These are phyloP conservation scores for Siniperca scherzeri DNA, from an alignment of 2,797 vertebrate species.

Conservation along the genomic window DNA sequence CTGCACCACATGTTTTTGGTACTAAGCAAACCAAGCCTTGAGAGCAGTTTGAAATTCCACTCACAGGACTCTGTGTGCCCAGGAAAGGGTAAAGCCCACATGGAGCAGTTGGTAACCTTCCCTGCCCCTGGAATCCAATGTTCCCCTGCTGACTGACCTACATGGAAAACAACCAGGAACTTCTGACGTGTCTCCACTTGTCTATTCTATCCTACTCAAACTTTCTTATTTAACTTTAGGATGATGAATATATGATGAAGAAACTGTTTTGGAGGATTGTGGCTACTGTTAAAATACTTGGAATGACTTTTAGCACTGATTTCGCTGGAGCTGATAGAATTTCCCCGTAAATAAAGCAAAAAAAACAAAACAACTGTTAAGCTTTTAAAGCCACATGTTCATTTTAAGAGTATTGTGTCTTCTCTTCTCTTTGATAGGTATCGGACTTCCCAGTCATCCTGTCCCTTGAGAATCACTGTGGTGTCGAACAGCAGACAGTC, in stretches of 20 bases:
- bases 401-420: background rate
- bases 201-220: constrained; percentile 19
- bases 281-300: background rate
- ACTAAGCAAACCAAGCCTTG: background rate
- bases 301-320: background rate
- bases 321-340: background rate
- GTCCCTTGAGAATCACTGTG: constrained; percentile 96
- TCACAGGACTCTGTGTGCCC: background rate
- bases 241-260: background rate
- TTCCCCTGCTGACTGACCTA: constrained; percentile 27
- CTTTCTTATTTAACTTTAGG: constrained; percentile 8
- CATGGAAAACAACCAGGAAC: constrained; percentile 51
- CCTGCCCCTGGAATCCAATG: constrained; percentile 11
- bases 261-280: constrained; percentile 10
- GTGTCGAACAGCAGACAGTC: constrained; percentile 91
- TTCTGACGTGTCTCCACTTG: constrained; percentile 27
- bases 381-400: background rate
- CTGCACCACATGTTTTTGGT: background rate
- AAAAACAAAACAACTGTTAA: background rate
- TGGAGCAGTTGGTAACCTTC: constrained; percentile 26
- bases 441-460: constrained; percentile 94
- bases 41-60: background rate
- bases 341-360: too few species aligned
- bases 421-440: constrained; percentile 75
- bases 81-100: constrained; percentile 21